A percentile compares a stretch with the other conserved stretches of the same genome.
Conservation (phyloP, 2,113 vertebrate genomes). For the Microcebus ravelobensis region DNA sequence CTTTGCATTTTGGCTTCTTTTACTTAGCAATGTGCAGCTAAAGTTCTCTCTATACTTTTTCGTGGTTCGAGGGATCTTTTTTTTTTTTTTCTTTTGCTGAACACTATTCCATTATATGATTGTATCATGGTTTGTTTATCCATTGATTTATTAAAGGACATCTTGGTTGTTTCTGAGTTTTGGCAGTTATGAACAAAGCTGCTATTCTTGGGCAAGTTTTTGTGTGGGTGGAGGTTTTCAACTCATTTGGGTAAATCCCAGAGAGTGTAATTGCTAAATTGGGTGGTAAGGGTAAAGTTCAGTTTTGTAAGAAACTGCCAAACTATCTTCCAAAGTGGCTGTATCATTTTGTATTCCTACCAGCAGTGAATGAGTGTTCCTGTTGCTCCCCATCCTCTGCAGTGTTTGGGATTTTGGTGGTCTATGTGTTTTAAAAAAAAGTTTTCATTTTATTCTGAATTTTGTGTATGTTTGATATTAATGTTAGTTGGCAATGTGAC, state of each 20-base stretch:
- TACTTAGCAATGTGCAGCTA: neutral
- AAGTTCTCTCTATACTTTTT: neutral
- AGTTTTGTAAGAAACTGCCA: neutral
- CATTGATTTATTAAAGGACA: neutral
- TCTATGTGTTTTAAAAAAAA: neutral
- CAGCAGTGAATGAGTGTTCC: neutral
- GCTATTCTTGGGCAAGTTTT: neutral
- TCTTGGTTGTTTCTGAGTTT: neutral
- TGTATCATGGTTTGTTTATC: neutral
- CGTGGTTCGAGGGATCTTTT: neutral
- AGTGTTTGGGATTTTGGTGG: constrained; percentile 22
- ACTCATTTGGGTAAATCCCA: neutral
- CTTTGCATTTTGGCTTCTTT: neutral
- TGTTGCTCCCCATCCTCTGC: neutral
- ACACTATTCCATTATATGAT: neutral
- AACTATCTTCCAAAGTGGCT: neutral
- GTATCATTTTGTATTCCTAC: neutral
- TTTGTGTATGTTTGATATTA: neutral
- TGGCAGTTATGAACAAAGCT: neutral
- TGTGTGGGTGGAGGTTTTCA: neutral
- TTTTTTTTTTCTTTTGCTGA: neutral
- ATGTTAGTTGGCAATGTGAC: neutral
- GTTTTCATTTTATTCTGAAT: neutral
- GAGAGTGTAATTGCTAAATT: neutral
- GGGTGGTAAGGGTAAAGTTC: neutral